Evolutionary conservation across 1,140 invertebrate species (phyloP).

Genomic region (Oncopeltus fasciatus): DNA sequence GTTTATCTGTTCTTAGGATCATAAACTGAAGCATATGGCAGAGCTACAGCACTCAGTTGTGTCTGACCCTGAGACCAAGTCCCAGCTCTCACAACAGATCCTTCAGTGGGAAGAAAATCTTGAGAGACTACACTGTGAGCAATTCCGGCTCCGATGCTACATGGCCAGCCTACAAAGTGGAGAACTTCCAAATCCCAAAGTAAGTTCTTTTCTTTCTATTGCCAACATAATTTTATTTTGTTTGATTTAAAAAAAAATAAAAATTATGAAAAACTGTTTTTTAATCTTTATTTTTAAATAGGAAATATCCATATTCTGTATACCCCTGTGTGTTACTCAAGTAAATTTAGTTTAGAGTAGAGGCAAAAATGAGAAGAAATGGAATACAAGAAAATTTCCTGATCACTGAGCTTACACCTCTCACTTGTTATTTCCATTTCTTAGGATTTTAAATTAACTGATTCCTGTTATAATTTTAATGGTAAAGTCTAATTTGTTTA

Average conservation of each 20-base stretch:
- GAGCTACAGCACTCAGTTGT: slow-evolving; percentile 90
- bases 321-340: too few relatives aligned
- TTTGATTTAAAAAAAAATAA: not conserved
- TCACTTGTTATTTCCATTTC: too few relatives aligned
- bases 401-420: too few relatives aligned
- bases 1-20: slow-evolving; percentile 54
- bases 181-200: slow-evolving; percentile 94
- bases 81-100: slow-evolving; percentile 84
- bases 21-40: slow-evolving; percentile 94
- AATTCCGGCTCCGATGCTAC: slow-evolving; percentile 89
- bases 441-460: too few relatives aligned
- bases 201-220: slow-evolving; percentile 35
- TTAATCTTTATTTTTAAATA: too few relatives aligned
- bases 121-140: slow-evolving; percentile 89
- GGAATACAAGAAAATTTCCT: too few relatives aligned
- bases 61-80: slow-evolving; percentile 75
- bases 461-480: too few relatives aligned
- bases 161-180: slow-evolving; percentile 91
- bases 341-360: too few relatives aligned
- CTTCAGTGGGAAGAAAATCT: slow-evolving; percentile 92
- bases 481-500: too few relatives aligned
- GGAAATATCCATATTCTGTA: too few relatives aligned
- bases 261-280: too few relatives aligned
- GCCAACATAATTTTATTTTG: not conserved
- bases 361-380: too few relatives aligned